A percentile compares a stretch with the other conserved stretches of the same genome.
Evolutionary conservation across 2,888 invertebrate species (phyloP).

Genomic region (Drosophila setosimentum): DNA sequence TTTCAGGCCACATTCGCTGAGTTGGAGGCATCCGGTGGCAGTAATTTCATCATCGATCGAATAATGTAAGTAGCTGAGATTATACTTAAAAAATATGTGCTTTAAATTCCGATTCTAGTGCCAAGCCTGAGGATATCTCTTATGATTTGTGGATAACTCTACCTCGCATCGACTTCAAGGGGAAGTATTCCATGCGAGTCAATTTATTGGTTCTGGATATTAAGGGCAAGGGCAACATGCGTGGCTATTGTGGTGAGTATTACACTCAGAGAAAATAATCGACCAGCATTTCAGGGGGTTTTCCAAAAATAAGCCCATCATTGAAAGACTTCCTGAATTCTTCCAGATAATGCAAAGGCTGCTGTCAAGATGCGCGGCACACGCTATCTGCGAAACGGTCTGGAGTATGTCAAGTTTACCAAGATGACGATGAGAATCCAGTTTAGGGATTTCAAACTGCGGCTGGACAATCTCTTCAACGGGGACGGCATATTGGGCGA

Average conservation of each 20-base stretch:
- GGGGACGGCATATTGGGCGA: conserved; percentile 83
- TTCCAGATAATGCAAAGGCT: conserved; percentile 83
- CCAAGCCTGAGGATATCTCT: conserved; percentile 80
- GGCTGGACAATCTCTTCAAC: conserved; percentile 84
- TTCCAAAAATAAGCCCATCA: not conserved
- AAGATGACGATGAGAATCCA: conserved; percentile 82
- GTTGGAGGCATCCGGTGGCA: conserved; percentile 83
- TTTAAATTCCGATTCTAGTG: conserved; percentile 59
- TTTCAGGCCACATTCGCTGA: conserved; percentile 84
- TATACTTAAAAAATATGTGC: not conserved
- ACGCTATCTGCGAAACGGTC: conserved; percentile 74
- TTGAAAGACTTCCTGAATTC: not conserved
- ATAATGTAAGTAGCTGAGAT: conserved; percentile 72
- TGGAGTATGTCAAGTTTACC: conserved; percentile 83
- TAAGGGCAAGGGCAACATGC: conserved; percentile 83
- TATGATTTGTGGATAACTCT: conserved; percentile 84
- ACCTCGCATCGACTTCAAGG: conserved; percentile 83
- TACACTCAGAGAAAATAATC: not conserved
- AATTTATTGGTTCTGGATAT: conserved; percentile 83
- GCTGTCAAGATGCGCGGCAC: conserved; percentile 83
- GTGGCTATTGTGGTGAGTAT: conserved; percentile 81
- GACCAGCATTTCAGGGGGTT: not conserved
- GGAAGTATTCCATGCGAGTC: conserved; percentile 83
- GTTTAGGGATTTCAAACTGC: conserved; percentile 82
- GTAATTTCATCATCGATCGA: conserved; percentile 84